phyloP scores from a whole-genome alignment of 37 sponge, comb jelly and placozoan genomes.

The Ianthella basta region DNA sequence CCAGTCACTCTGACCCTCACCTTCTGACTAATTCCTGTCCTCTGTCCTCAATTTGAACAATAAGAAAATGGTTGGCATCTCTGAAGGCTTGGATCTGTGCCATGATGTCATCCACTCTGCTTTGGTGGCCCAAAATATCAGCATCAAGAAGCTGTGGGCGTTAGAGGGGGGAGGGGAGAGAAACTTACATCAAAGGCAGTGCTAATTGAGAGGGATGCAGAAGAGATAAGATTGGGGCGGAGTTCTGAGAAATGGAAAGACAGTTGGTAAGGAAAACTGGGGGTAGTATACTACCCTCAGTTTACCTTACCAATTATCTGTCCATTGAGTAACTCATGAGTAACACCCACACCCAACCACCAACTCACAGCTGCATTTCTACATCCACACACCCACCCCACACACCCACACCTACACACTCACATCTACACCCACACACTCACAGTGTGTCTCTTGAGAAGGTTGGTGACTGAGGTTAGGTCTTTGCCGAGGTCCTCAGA shows the following conservation, averaged over 20 bases:
- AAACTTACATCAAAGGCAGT: no score
- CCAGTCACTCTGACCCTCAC: constrained; percentile 43
- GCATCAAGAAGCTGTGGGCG: constrained; percentile 71
- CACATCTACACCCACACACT: background rate
- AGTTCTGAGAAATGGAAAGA: no score
- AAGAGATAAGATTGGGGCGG: no score
- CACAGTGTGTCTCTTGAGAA: constrained; percentile 86
- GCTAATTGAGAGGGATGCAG: no score
- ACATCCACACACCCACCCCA: no score
- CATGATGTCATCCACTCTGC: constrained; percentile 80
- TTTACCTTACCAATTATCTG: no score
- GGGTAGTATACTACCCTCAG: no score
- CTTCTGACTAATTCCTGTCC: constrained; percentile 77
- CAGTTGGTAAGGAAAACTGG: no score
- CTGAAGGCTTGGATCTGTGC: constrained; percentile 71
- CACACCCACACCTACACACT: constrained; percentile 19
- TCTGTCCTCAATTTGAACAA: constrained; percentile 87
- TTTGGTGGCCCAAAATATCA: constrained; percentile 86
- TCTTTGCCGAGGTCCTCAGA: constrained; percentile 92
- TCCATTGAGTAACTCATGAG: background rate
- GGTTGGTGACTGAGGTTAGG: constrained; percentile 77
- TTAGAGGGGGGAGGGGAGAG: background rate
- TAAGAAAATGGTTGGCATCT: constrained; percentile 86
- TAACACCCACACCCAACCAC: background rate
- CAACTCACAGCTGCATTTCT: background rate